These are phyloP conservation scores for Agelastica alni DNA, from an alignment of 2,888 invertebrate genomes.

Conservation along the genomic window DNA sequence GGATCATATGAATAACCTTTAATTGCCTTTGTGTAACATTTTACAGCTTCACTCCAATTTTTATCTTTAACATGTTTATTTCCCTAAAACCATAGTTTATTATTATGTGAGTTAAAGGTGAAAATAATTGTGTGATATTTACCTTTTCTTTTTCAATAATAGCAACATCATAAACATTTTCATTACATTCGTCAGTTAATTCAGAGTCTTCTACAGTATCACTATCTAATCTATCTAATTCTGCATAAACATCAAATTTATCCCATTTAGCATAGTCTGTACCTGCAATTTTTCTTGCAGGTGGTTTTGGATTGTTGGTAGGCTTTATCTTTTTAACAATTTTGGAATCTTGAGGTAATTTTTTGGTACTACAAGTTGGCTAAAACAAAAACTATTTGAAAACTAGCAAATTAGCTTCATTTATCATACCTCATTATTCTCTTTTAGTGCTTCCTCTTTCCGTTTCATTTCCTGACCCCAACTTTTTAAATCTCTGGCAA, in stretches of 20 bases:
- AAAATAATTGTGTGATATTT: slow-evolving; percentile 9
- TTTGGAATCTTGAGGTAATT: slow-evolving; percentile 15
- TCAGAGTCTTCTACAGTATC: slow-evolving; percentile 58
- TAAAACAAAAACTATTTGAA: slow-evolving; percentile 8
- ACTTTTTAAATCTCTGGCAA: slow-evolving; percentile 71
- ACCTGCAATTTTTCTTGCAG: slow-evolving; percentile 34
- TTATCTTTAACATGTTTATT: slow-evolving; percentile 78
- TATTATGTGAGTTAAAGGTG: neutral
- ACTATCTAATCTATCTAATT: slow-evolving; percentile 67
- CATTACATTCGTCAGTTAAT: slow-evolving; percentile 61
- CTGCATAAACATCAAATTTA: slow-evolving; percentile 75
- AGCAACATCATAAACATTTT: slow-evolving; percentile 65
- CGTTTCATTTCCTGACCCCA: slow-evolving; percentile 76
- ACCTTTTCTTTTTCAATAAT: slow-evolving; percentile 73
- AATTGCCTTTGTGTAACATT: slow-evolving; percentile 87
- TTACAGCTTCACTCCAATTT: slow-evolving; percentile 84
- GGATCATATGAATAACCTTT: slow-evolving; percentile 77
- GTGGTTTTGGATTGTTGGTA: slow-evolving; percentile 22
- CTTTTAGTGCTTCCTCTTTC: slow-evolving; percentile 60
- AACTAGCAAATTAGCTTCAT: neutral
- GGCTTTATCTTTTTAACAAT: slow-evolving; percentile 13
- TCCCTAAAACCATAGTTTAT: slow-evolving; percentile 69
- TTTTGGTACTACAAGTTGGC: slow-evolving; percentile 13
- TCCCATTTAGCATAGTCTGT: slow-evolving; percentile 77
- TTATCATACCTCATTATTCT: slow-evolving; percentile 18